Conservation (phyloP, 2,888 invertebrate species). For the Malthinus flaveolus region DNA sequence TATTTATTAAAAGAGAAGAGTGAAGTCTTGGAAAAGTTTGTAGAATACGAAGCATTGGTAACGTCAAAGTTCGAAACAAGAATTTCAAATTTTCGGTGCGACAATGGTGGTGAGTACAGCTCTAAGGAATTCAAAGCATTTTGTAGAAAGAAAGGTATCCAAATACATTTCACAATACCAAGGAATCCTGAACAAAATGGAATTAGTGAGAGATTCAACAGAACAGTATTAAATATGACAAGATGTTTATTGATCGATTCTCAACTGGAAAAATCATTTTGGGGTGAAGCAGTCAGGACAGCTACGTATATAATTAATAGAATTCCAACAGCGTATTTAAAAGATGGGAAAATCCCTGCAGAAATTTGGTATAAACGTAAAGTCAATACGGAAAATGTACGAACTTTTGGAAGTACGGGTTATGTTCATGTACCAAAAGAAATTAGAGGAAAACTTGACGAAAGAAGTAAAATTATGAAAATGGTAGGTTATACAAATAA, state of each 20-base stretch:
- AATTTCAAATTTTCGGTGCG: constrained; percentile 10
- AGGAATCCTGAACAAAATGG: constrained; percentile 24
- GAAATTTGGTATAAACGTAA: not conserved
- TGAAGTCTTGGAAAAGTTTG: constrained; percentile 10
- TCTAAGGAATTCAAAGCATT: constrained; percentile 6
- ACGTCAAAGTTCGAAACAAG: not conserved
- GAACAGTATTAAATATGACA: constrained; percentile 6
- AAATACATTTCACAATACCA: constrained; percentile 18
- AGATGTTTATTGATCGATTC: not conserved
- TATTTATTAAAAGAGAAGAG: constrained; percentile 14
- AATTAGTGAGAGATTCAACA: constrained; percentile 17
- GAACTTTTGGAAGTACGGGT: not conserved
- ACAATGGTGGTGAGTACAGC: constrained; percentile 16
- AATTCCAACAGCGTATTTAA: not conserved
- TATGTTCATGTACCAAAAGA: not conserved
- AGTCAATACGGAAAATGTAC: not conserved
- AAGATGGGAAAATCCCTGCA: not conserved
- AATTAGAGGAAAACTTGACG: not conserved
- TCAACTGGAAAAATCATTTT: not conserved
- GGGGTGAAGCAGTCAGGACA: constrained; percentile 1
- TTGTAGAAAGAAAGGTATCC: constrained; percentile 16
- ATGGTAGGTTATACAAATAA: not conserved
- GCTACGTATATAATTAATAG: not conserved
- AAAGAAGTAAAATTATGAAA: not conserved
- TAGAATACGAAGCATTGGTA: not conserved